Conservation (phyloP, 2,888 invertebrate genomes). For the Diaperis boleti region DNA sequence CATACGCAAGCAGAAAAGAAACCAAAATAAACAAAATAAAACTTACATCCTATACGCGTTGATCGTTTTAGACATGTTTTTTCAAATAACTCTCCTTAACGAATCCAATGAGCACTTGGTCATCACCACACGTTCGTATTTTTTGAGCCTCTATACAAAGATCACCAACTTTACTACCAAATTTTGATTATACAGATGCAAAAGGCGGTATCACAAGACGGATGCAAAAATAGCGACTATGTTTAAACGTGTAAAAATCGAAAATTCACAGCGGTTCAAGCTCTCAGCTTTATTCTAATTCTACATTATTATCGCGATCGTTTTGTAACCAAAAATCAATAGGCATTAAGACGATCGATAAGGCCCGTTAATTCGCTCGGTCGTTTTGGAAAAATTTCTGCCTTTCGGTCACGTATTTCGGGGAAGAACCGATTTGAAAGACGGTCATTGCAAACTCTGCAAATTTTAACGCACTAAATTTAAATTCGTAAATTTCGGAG, state of each 20-base stretch:
- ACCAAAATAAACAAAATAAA: constrained; percentile 56
- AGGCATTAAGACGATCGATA: constrained; percentile 11
- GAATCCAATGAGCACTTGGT: constrained; percentile 37
- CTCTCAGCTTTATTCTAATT: constrained; percentile 22
- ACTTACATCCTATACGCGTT: constrained; percentile 93
- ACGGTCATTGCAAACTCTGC: background rate
- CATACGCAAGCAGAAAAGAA: constrained; percentile 12
- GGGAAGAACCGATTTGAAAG: background rate
- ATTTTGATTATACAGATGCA: constrained; percentile 35
- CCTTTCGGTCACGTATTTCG: background rate
- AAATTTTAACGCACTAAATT: background rate
- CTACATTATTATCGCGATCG: constrained; percentile 8
- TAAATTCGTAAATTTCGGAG: background rate
- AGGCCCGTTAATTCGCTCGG: constrained; percentile 17
- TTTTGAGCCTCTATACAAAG: constrained; percentile 39
- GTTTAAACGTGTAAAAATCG: constrained; percentile 8
- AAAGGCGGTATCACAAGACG: constrained; percentile 39
- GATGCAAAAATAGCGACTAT: constrained; percentile 34
- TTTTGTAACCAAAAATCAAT: constrained; percentile 19
- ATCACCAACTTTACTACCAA: constrained; percentile 16
- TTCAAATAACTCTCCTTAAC: constrained; percentile 40
- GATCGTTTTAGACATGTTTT: constrained; percentile 84
- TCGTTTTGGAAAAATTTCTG: background rate
- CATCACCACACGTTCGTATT: constrained; percentile 38
- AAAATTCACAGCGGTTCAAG: constrained; percentile 30